phyloP scores from a whole-genome alignment of 2,888 invertebrate genomes.

The Chorisops tibialis region DNA sequence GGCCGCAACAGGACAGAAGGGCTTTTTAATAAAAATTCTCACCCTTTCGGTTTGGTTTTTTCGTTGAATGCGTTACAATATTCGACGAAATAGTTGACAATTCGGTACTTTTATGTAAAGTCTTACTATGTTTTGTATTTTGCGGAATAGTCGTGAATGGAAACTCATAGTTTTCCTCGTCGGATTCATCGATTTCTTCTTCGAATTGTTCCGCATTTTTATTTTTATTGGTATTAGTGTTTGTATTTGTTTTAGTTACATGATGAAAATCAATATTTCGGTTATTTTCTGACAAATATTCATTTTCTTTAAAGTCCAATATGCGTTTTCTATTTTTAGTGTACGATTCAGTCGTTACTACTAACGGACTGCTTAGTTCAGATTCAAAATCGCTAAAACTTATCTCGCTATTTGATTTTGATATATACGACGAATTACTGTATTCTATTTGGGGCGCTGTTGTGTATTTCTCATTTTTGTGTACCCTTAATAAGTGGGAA shows the following conservation, averaged over 20 bases:
- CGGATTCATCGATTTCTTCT: slow-evolving; percentile 4
- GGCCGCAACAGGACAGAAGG: slow-evolving; percentile 14
- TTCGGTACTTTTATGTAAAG: slow-evolving; percentile 11
- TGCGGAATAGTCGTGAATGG: slow-evolving; percentile 8
- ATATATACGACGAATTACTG: neutral
- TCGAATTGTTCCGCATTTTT: neutral
- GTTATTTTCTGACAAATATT: too few relatives aligned
- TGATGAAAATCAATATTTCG: too few relatives aligned
- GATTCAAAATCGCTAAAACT: neutral
- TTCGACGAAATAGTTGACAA: slow-evolving; percentile 7
- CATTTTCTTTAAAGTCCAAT: neutral
- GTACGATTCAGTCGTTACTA: slow-evolving; percentile 5
- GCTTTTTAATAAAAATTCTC: slow-evolving; percentile 9
- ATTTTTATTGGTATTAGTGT: neutral
- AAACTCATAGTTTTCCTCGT: neutral
- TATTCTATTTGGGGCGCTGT: slow-evolving; percentile 8
- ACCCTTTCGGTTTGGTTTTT: slow-evolving; percentile 15
- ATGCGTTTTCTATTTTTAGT: slow-evolving; percentile 7
- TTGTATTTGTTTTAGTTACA: neutral
- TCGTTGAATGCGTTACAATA: slow-evolving; percentile 11
- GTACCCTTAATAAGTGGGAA: slow-evolving; percentile 45
- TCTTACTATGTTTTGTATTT: slow-evolving; percentile 14
- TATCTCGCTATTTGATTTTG: neutral
- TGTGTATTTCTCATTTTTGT: slow-evolving; percentile 18
- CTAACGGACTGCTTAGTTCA: neutral